These are phyloP conservation scores for Anabas testudineus DNA, from an alignment of 2,797 vertebrate species.

Conservation along the genomic window DNA sequence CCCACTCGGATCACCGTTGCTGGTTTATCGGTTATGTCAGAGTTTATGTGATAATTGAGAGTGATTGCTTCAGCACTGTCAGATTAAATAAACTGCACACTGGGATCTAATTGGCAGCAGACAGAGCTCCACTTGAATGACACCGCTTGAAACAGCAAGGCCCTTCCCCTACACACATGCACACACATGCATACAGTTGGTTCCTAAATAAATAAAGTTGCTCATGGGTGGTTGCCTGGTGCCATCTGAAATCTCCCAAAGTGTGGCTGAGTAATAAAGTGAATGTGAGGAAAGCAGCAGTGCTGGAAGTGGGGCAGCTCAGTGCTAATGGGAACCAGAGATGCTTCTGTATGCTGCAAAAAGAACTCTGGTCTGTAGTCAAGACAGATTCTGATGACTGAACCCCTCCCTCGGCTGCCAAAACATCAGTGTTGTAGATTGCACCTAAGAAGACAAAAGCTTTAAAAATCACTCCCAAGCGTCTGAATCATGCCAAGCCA, in stretches of 20 bases:
- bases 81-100: constrained; percentile 83
- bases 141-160: constrained; percentile 69
- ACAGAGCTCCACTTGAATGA: constrained; percentile 73
- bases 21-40: constrained; percentile 81
- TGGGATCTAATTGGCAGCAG: constrained; percentile 83
- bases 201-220: constrained; percentile 83
- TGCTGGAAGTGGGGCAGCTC: constrained; percentile 76
- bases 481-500: constrained; percentile 70
- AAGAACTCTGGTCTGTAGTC: constrained; percentile 42
- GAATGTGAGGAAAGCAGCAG: constrained; percentile 81
- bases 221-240: constrained; percentile 76
- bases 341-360: constrained; percentile 82
- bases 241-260: constrained; percentile 84
- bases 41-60: constrained; percentile 82
- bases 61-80: constrained; percentile 78
- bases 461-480: constrained; percentile 50
- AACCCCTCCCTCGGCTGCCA: constrained; percentile 55
- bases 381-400: constrained; percentile 72
- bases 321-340: constrained; percentile 86
- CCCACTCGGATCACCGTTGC: constrained; percentile 45
- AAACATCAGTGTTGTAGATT: constrained; percentile 62
- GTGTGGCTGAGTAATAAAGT: constrained; percentile 86
- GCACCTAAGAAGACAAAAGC: constrained; percentile 24
- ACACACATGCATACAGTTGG: constrained; percentile 35
- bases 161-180: constrained; percentile 38